Evolutionary conservation across 2,113 vertebrate species (phyloP), one percentile per base, ranked within the genome.

Genomic region (Raphicerus campestris): DNA sequence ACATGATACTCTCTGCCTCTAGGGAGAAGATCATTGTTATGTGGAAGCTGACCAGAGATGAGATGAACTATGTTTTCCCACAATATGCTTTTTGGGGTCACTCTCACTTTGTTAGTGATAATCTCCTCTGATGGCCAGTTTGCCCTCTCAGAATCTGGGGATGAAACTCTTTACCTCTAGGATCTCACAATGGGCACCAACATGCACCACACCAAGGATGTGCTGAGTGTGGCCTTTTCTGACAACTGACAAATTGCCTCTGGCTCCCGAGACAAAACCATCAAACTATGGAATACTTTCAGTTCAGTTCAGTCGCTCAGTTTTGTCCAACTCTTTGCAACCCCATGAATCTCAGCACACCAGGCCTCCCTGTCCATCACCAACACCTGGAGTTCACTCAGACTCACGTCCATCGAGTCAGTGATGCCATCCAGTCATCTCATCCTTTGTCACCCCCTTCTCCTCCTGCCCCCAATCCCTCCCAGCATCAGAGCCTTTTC

Each of bases 201-300:
- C 92, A 99, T 99, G 14, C 99, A 99, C 2, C 99, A 99, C 98
- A 99, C 99, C 75, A 99, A 99, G 98, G 99, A 99, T 28, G 99
- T 99, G 58, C 97, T 99, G 98, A 99, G 99, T 17, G 99, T 99
- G 42, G 99, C 99, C 75, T 99, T 99, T 15, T 99, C 99, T 0
- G 99, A 99, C 98, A 99, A 99, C 98, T 99, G 99, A 1, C 99
- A 99, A 98, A 99, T 99, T 56, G 99, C 99, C 28, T 99, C 99
- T 6, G 99, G 99, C 30, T 99, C 99, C 85, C 97, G 99, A 75
- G 99, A 99, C 96, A 99, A 99, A 92, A 99, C 99, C 98, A 99
- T 99, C 98, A 99, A 99, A 93, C 98, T 99, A 58, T 99, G 99
- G 99, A 99, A 99, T 98, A 99, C 99, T 0, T 96, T 99, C 22